Percentiles rank a stretch among this genome's conserved stretches.
Evolutionary conservation across 2,113 vertebrate species (phyloP).

Genomic region (Lonchura striata): DNA sequence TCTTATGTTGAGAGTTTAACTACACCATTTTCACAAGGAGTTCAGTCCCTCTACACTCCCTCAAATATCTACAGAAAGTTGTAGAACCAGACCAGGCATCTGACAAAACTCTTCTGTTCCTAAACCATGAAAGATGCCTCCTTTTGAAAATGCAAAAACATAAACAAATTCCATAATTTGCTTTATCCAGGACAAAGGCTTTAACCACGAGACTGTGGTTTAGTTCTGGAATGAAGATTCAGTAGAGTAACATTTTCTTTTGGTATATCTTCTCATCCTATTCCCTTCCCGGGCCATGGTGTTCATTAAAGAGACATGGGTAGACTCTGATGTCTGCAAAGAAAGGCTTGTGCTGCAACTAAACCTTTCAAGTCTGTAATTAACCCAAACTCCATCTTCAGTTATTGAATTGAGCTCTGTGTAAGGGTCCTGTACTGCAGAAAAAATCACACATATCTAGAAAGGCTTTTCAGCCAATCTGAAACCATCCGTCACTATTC

Average conservation of each 20-base stretch:
- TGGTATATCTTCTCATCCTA: fast-evolving
- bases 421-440: background rate
- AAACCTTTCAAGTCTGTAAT: background rate
- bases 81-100: background rate
- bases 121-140: background rate
- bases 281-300: background rate
- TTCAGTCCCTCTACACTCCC: background rate
- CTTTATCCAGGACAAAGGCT: background rate
- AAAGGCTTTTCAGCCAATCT: background rate
- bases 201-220: background rate
- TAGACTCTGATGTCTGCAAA: background rate
- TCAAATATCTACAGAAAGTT: background rate
- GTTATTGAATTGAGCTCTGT: background rate
- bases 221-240: background rate
- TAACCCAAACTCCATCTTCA: background rate
- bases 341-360: background rate
- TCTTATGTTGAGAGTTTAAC: background rate
- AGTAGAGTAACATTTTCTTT: background rate
- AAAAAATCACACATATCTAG: background rate
- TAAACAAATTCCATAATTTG: background rate
- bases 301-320: background rate
- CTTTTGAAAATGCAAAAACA: background rate
- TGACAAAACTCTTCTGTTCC: background rate
- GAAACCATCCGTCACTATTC: background rate
- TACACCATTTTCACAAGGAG: background rate